A percentile compares a stretch with the other conserved stretches of the same genome.
phyloP scores from a whole-genome alignment of 2,888 invertebrate genomes.

The Spicauda simplicius region DNA sequence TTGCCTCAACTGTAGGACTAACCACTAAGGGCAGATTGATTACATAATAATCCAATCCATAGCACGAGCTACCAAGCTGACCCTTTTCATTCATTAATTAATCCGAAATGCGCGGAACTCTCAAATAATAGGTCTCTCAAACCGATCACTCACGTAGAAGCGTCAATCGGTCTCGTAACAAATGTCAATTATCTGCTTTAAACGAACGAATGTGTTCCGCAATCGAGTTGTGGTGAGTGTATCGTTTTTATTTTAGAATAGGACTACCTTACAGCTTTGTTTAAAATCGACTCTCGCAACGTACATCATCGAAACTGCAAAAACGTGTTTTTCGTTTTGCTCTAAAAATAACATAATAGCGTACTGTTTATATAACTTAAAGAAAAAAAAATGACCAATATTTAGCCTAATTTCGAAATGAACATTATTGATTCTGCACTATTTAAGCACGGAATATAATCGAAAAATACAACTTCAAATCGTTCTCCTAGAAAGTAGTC shows the following conservation, averaged over 20 bases:
- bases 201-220: conserved; percentile 12
- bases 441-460: no score
- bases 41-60: conserved; percentile 66
- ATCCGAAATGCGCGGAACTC: conserved; percentile 69
- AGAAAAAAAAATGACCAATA: no score
- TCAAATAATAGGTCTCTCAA: conserved; percentile 74
- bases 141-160: conserved; percentile 68
- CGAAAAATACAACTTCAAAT: no score
- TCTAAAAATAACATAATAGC: no score
- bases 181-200: conserved; percentile 57
- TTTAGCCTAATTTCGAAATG: no score
- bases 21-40: conserved; percentile 59
- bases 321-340: no score
- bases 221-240: not conserved
- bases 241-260: not conserved
- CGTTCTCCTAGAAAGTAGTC: no score
- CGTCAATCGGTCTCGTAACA: conserved; percentile 65
- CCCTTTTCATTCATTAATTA: conserved; percentile 80
- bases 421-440: no score
- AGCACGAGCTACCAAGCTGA: conserved; percentile 68
- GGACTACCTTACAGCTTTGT: not conserved
- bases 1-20: not conserved
- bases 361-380: no score
- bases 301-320: no score
- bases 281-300: no score